Evolutionary conservation across 2,888 invertebrate genomes (phyloP), one percentile per base, ranked within the genome.

Genomic region (Rapana venosa): DNA sequence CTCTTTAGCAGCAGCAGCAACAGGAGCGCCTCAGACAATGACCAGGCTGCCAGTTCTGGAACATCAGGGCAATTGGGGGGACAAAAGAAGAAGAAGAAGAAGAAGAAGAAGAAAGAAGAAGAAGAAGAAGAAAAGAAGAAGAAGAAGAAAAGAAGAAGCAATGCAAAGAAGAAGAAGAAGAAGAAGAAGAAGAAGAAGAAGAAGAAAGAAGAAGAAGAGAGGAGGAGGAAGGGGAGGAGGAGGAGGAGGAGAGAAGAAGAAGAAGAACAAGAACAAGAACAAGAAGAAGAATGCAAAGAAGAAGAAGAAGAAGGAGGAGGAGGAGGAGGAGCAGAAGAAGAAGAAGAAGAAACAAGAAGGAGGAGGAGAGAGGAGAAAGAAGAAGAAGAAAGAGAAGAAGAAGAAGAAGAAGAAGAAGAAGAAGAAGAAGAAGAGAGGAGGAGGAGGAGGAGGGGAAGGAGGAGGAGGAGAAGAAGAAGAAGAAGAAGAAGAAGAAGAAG

Each of bases 241-340:
- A 58, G 58, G n/a, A 58, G n/a, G 30, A 20, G 26, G 30, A 58
- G n/a, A 61, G 17, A 30, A 87, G 5, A n/a, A 47, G 56, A 11
- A 56, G 17, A 20, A 61, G n/a, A n/a, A 56, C 11, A 32, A n/a
- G 26, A 61, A 56, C 11, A 47, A 87, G 47, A 61, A 87, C 8
- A 61, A 87, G 56, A 61, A 56, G 26, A 61, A 87, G 56, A 30
- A 87, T n/a, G n/a, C n/a, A n/a, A 61, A 87, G 20, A 61, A 87
- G 32, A 61, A 87, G 26, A 30, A 61, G 32, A 20, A n/a, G 30
- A 61, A 47, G n/a, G 66, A 66, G 26, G 26, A 13, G 66, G 26
- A 13, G 66, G 26, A 13, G 66, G 26, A 13, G 61, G 17, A 61
- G 61, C 8, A 61, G 61, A 61, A 61, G 61, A 61, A 61, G 61